phyloP scores from a whole-genome alignment of 2,797 vertebrate genomes.

The Hafferia zeledoni region DNA sequence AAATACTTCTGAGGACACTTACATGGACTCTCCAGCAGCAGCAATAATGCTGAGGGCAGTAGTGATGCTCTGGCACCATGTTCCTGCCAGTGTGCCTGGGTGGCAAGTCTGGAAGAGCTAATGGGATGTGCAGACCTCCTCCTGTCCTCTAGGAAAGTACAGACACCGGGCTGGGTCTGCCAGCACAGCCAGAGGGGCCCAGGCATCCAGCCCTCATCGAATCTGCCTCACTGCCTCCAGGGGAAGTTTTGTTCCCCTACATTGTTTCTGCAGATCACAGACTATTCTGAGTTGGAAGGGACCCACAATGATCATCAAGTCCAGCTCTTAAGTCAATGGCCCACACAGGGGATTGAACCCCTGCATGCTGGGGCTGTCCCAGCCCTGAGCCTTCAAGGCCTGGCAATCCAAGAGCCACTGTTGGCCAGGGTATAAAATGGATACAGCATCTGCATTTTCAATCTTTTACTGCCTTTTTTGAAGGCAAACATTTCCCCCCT shows the following conservation, averaged over 20 bases:
- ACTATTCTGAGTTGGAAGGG: too few relatives aligned
- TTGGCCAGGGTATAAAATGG: neutral
- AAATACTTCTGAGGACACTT: neutral
- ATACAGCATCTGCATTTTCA: neutral
- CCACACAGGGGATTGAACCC: too few relatives aligned
- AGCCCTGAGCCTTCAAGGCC: neutral
- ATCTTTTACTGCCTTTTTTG: neutral
- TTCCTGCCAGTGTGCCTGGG: neutral
- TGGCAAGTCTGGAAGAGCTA: neutral
- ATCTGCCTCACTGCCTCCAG: neutral
- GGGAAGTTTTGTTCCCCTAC: rapidly evolving
- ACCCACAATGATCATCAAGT: too few relatives aligned
- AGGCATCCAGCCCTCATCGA: neutral
- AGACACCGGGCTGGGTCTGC: neutral
- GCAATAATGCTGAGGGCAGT: neutral
- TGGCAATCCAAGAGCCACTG: neutral
- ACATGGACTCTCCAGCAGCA: neutral
- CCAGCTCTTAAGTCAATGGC: too few relatives aligned
- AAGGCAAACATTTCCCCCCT: rapidly evolving
- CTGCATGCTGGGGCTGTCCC: neutral
- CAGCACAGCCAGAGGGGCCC: neutral
- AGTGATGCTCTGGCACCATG: neutral
- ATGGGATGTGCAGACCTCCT: neutral
- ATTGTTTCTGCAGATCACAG: too few relatives aligned
- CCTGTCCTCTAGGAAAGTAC: neutral